Percentiles rank a stretch among this genome's conserved stretches.
Evolutionary conservation across 2,113 vertebrate genomes (phyloP).

Genomic region (Acanthisitta chloris): DNA sequence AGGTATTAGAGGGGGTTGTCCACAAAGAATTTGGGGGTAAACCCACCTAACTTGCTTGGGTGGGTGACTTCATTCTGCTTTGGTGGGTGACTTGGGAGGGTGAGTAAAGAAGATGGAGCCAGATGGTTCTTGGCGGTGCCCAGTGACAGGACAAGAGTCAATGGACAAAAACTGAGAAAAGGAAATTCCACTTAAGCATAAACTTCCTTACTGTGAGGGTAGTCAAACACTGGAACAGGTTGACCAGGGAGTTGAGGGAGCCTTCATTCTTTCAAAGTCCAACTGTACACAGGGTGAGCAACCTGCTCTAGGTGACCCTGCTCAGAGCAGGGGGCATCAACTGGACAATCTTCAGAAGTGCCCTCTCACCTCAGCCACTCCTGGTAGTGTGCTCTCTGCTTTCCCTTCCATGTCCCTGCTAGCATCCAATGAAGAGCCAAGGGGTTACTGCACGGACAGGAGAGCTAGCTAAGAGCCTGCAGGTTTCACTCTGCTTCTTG

Average conservation of each 20-base stretch:
- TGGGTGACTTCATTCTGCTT: not conserved
- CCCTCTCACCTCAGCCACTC: not conserved
- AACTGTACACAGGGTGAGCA: not conserved
- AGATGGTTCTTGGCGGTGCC: not conserved
- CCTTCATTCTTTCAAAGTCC: not conserved
- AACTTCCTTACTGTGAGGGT: not conserved
- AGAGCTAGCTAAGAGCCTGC: not conserved
- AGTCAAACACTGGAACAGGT: not conserved
- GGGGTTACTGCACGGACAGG: not conserved
- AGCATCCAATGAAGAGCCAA: not conserved
- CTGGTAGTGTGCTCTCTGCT: not conserved
- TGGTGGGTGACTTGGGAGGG: not conserved
- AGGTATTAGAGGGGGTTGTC: not conserved
- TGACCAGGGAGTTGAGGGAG: not conserved
- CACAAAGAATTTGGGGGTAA: not conserved
- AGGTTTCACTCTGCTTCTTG: not conserved
- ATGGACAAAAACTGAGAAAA: not conserved
- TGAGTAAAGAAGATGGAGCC: not conserved
- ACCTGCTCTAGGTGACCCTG: not conserved
- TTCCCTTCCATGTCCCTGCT: not conserved
- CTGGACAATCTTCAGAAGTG: not conserved
- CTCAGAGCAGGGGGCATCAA: rapidly evolving
- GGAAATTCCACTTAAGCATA: not conserved
- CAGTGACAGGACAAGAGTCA: not conserved
- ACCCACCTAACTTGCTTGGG: not conserved